These are phyloP conservation scores for Onychostruthus taczanowskii DNA, from an alignment of 2,113 vertebrate genomes.

Conservation along the genomic window DNA sequence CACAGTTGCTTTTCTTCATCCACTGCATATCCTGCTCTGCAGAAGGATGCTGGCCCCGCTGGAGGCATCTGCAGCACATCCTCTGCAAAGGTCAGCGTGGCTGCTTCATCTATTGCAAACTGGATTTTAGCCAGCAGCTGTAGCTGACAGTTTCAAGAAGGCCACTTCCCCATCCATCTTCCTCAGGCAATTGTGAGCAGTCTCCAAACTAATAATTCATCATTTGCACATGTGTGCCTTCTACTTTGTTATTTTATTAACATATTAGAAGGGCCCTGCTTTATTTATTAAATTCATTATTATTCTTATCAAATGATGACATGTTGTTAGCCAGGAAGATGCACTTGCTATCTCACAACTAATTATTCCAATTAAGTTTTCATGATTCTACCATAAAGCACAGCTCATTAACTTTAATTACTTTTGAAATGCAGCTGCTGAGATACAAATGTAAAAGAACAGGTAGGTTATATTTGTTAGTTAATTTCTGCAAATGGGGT, in stretches of 20 bases:
- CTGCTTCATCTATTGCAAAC: not conserved
- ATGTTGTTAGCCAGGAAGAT: constrained; percentile 43
- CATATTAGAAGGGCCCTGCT: constrained; percentile 1
- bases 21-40: not conserved
- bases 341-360: constrained; percentile 57
- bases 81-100: not conserved
- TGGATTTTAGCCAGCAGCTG: not conserved
- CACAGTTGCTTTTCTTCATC: not conserved
- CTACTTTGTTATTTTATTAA: constrained; percentile 42
- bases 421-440: constrained; percentile 67
- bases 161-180: constrained; percentile 38
- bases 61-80: not conserved
- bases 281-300: constrained; percentile 63
- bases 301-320: constrained; percentile 61
- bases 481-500: constrained; percentile 40
- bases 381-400: constrained; percentile 63
- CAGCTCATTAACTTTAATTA: constrained; percentile 73
- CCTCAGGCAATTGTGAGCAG: not conserved
- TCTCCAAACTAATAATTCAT: constrained; percentile 37
- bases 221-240: constrained; percentile 34
- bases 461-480: constrained; percentile 57
- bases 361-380: constrained; percentile 70
- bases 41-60: fast-evolving
- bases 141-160: constrained; percentile 1
- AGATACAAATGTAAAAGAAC: constrained; percentile 47